These are phyloP conservation scores for Scolopax mira DNA, from an alignment of 2,113 vertebrate species.

Conservation along the genomic window DNA sequence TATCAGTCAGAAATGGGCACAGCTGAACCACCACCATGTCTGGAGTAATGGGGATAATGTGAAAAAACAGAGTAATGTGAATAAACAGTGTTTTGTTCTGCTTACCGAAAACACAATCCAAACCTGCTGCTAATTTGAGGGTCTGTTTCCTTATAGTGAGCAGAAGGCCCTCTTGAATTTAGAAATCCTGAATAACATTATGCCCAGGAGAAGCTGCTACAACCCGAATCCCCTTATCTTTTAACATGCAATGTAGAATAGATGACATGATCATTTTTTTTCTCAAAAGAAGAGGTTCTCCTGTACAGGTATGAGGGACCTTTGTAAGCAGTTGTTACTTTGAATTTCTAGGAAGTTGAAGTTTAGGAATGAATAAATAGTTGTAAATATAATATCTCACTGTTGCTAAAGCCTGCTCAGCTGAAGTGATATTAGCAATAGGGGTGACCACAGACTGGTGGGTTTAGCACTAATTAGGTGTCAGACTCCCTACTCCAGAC, in stretches of 20 bases:
- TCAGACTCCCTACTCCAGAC: not conserved
- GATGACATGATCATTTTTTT: not conserved
- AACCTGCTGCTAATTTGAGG: not conserved
- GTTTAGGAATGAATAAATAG: not conserved
- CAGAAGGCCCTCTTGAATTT: not conserved
- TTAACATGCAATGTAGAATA: not conserved
- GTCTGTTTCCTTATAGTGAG: not conserved
- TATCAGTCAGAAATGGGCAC: not conserved
- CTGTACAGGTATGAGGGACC: not conserved
- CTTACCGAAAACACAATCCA: not conserved
- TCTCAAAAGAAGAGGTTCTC: not conserved
- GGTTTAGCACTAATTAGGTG: not conserved
- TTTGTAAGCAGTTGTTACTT: not conserved
- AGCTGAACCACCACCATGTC: not conserved
- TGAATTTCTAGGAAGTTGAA: not conserved
- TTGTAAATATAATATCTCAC: not conserved
- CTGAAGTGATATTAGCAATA: not conserved
- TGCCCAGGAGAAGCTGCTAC: not conserved
- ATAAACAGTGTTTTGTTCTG: not conserved
- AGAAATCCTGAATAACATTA: not conserved
- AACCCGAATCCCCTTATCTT: not conserved
- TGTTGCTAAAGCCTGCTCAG: not conserved
- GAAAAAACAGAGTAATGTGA: not conserved
- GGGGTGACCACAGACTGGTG: not conserved
- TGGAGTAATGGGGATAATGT: accelerated